These are phyloP conservation scores for Merops nubicus DNA, from an alignment of 2,113 vertebrate species.

Conservation along the genomic window DNA sequence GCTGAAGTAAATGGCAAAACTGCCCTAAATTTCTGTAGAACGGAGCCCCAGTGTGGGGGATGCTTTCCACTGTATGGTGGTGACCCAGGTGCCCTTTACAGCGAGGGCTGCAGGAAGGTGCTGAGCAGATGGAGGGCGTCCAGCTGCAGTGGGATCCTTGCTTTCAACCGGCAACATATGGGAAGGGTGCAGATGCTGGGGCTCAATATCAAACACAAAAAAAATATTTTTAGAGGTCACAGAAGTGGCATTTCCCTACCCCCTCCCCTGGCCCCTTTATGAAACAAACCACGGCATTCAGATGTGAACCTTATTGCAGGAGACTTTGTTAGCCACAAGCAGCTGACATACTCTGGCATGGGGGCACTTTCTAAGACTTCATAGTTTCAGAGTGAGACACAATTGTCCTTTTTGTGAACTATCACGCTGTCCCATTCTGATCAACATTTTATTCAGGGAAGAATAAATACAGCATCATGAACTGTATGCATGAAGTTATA, in stretches of 20 bases:
- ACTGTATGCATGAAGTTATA: fast-evolving
- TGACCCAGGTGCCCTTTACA: neutral
- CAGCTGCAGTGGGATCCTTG: neutral
- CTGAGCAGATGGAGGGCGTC: neutral
- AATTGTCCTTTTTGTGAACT: neutral
- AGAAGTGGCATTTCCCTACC: neutral
- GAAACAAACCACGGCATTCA: neutral
- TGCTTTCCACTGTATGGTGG: neutral
- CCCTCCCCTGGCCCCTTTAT: neutral
- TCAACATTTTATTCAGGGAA: neutral
- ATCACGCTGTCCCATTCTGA: neutral
- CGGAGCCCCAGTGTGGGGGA: fast-evolving
- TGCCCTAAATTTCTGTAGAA: neutral
- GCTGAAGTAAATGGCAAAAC: neutral
- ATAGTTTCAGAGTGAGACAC: neutral
- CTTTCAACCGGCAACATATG: fast-evolving
- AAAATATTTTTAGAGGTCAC: neutral
- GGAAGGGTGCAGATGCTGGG: fast-evolving
- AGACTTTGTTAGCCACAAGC: neutral
- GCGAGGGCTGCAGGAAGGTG: neutral
- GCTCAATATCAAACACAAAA: neutral
- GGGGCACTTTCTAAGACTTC: neutral
- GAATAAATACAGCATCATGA: neutral
- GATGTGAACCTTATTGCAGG: neutral
- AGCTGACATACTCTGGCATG: neutral